Evolutionary conservation across 2,113 vertebrate genomes (phyloP).

Genomic region (Eonycteris spelaea): DNA sequence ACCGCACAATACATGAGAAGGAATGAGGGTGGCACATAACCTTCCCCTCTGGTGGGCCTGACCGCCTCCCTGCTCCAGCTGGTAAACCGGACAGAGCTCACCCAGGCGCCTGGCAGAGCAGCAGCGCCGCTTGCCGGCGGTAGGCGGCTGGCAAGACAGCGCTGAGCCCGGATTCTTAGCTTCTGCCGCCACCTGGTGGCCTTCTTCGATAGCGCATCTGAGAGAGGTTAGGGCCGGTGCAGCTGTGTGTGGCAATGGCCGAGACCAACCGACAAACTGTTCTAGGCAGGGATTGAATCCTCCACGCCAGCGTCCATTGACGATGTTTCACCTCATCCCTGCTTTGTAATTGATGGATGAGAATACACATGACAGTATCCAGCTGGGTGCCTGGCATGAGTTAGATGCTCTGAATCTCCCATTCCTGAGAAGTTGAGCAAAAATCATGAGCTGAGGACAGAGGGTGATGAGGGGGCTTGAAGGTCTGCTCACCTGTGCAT

Average conservation of each 20-base stretch:
- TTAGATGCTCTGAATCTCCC: neutral
- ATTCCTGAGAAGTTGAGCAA: neutral
- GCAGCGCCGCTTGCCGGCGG: slow-evolving; percentile 29
- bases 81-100: neutral
- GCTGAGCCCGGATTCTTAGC: neutral
- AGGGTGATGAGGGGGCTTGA: neutral
- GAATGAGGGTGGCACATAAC: neutral
- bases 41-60: too few relatives aligned
- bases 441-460: neutral
- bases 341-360: neutral
- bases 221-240: rapidly evolving
- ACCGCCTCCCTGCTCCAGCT: neutral
- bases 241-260: rapidly evolving
- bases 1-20: neutral
- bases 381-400: neutral
- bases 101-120: neutral
- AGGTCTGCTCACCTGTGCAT: neutral
- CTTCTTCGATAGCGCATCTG: rapidly evolving
- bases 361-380: neutral
- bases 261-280: rapidly evolving
- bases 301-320: neutral
- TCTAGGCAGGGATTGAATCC: neutral
- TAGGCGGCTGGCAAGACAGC: rapidly evolving
- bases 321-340: neutral
- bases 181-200: slow-evolving; percentile 54